Base-by-base conservation (phyloP, 2,888 invertebrate genomes). In the Rhabditophanes sp. region DNA sequence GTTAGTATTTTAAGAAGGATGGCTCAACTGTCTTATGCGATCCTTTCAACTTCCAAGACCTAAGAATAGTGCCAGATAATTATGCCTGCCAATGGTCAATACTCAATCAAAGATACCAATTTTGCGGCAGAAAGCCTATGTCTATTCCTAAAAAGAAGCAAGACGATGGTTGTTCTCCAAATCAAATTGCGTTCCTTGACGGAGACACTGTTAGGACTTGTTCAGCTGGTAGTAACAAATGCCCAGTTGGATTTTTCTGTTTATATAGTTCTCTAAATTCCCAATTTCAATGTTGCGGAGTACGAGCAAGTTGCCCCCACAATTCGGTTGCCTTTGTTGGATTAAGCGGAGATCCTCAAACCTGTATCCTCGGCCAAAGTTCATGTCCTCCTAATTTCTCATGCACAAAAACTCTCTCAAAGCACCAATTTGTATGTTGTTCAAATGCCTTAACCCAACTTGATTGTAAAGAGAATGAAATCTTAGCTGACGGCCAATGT, bases 1-100 rank as follows among this genome's bases (percentile, higher is more conserved):
- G n/a, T n/a, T n/a, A n/a, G n/a, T n/a, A n/a, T n/a, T n/a, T n/a
- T 48, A 61, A 60, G 60, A 56, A 56, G 38, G 57, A 60, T 34
- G 52, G 53, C 36, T 48, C 48, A 34, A 60, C 61, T 33, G 60
- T 59, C 4, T 50, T 53, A 7, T 60, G 60, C 28, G 60, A 60
- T 42, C 46, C 46, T 3, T 46, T 58, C 48, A 56, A 54, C 27
- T n/a, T n/a, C n/a, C n/a, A n/a, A n/a, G n/a, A n/a, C n/a, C n/a
- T n/a, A n/a, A n/a, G n/a, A n/a, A n/a, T n/a, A n/a, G n/a, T n/a
- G n/a, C 54, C 58, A 9, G 50, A 53, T 9, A 58, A 58, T 37
- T 52, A 49, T 35, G 52, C 56, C 5, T 60, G 60, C 35, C 60
- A 60, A 30, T 60, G 60, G 60, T 60, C 60, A 1, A 33, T 60